Evolutionary conservation across 2,888 invertebrate species (phyloP), one percentile per base, ranked within the genome.

Genomic region (Zootermopsis nevadensis): DNA sequence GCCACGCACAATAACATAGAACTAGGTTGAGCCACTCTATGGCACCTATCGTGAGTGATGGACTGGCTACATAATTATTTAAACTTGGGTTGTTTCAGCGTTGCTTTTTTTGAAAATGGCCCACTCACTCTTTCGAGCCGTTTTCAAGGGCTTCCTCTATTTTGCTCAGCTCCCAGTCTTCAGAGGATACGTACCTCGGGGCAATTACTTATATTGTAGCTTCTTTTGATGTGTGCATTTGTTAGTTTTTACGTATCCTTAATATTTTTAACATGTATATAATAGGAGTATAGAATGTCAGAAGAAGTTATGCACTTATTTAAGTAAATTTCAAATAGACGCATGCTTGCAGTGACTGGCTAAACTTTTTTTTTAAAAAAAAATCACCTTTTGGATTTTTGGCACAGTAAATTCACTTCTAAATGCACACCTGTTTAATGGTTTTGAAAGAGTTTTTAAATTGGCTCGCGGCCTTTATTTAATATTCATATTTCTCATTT

Each of bases 271-370:
- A 38, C 38, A 24, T 74, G 74, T 74, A 74, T 24, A 74, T 74
- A 74, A 33, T 74, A n/a, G n/a, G n/a, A 74, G 74, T 74, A 42
- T 42, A 74, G 35, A 33, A 42, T 74, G 35, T 35, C 74, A 38
- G 74, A 74, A 74, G n/a, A 74, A 74, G 24, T 74, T 74, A 74
- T 24, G 38, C 74, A 74, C 74, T 74, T 69, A 19, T 22, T 19
- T 31, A 2, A 19, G 27, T 60, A 60, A 60, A 60, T 60, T 60
- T 60, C 7, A 27, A 60, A 6, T 60, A 55, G 19, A 19, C 48
- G 19, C 48, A 48, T 60, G 27, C 60, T 27, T 60, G 27, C 60
- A 60, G 10, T n/a, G n/a, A 60, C 60, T 60, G 6, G 60, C 60
- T 60, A 1, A 4, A 53, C 3, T 12, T n/a, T 27, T n/a, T 60